These are phyloP conservation scores for Cichladusa arquata DNA, from an alignment of 2,113 vertebrate genomes.

Conservation along the genomic window DNA sequence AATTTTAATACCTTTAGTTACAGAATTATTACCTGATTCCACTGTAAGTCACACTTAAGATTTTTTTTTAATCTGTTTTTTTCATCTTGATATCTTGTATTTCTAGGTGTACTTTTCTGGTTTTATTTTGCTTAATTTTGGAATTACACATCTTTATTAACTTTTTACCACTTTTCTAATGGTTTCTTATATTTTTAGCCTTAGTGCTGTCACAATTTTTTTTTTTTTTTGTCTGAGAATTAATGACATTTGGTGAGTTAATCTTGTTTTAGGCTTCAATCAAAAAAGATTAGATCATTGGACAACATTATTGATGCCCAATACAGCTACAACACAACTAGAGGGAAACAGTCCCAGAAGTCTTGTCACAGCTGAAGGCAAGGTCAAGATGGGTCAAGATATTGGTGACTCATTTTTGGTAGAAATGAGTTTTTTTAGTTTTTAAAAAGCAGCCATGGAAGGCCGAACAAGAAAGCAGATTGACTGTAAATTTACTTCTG, in stretches of 20 bases:
- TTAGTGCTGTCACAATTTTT: neutral
- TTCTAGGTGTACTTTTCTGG: neutral
- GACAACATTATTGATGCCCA: neutral
- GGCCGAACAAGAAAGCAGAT: neutral
- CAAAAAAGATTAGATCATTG: neutral
- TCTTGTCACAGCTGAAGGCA: neutral
- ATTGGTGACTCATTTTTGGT: neutral
- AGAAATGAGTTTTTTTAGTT: neutral
- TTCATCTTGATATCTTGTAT: neutral
- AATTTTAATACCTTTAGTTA: neutral
- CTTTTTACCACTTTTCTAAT: neutral
- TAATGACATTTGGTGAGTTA: neutral
- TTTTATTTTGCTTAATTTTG: neutral
- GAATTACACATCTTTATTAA: neutral
- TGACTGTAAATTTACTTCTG: neutral
- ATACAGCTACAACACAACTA: neutral
- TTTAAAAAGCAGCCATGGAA: neutral
- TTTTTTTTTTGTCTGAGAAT: neutral
- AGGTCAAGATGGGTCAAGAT: neutral
- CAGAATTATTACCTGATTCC: neutral
- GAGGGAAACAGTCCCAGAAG: neutral
- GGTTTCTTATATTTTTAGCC: neutral
- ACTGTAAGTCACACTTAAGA: neutral
- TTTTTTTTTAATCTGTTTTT: neutral
- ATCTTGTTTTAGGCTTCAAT: neutral